phyloP scores from a whole-genome alignment of 2,888 invertebrate species.

The Xylocampa areola region DNA sequence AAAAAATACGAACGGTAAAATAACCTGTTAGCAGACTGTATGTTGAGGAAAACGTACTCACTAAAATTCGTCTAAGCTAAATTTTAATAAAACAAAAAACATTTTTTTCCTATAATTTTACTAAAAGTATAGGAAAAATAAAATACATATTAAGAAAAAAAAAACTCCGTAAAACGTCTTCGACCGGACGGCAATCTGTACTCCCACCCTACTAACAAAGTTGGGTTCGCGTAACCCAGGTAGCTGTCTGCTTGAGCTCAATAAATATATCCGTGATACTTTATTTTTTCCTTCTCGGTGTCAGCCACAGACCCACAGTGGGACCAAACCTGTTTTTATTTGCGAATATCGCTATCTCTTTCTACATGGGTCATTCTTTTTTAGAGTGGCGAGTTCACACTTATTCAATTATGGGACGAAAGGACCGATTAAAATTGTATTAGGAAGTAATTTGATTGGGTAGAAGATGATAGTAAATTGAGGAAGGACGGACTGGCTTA shows the following conservation, averaged over 20 bases:
- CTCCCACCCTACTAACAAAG: constrained; percentile 49
- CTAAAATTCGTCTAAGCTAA: not conserved
- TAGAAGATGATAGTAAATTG: not conserved
- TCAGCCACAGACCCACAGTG: constrained; percentile 47
- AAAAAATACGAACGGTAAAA: constrained; percentile 43
- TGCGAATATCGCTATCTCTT: constrained; percentile 60
- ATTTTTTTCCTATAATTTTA: not conserved
- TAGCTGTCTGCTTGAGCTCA: constrained; percentile 63
- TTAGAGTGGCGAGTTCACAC: constrained; percentile 57
- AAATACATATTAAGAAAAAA: constrained; percentile 6
- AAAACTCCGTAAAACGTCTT: constrained; percentile 31
- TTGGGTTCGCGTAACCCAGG: constrained; percentile 72
- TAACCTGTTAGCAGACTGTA: constrained; percentile 34
- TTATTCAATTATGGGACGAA: constrained; percentile 48
- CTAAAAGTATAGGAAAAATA: not conserved
- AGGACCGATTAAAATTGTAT: constrained; percentile 30
- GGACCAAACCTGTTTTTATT: constrained; percentile 72
- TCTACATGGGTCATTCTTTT: constrained; percentile 57
- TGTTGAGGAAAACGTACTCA: constrained; percentile 34
- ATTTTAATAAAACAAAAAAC: not conserved
- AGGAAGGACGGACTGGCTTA: too few relatives aligned
- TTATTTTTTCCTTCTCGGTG: constrained; percentile 49
- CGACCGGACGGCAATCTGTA: constrained; percentile 43
- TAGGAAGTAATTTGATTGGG: constrained; percentile 13
- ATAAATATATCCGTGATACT: constrained; percentile 58